Evolutionary conservation across 2,888 invertebrate genomes (phyloP), one percentile per base, ranked within the genome.

Genomic region (Epiblema foenella): DNA sequence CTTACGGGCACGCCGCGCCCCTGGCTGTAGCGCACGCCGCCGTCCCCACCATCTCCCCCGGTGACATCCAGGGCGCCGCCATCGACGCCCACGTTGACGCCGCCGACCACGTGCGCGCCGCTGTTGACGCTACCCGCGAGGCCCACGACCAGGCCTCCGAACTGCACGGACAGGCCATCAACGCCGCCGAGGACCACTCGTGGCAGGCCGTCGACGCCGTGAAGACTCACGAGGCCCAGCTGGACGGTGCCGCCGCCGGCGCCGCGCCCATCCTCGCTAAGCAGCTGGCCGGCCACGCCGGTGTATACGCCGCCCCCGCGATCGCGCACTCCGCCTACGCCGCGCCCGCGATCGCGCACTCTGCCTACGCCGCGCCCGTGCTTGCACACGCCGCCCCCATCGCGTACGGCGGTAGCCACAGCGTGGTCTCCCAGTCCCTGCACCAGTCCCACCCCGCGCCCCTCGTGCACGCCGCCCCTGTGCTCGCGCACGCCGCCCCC

Each of bases 61-160:
- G 92, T 70, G 92, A 91, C 85, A 75, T 92, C 81, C 86, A 87
- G 2, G 92, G 87, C 15, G 92, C 91, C 79, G 88, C 89, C 78
- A 91, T 91, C 86, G 91, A 93, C 73, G 93, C 93, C n/a, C 92
- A 91, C 75, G 93, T 91, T 24, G 90, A 89, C 4, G 92, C 90
- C 56, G 79, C 85, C 78, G 93, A 93, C 89, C 92, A 91, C 79
- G 90, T 83, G 79, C 92, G 93, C 79, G 92, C 93, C 74, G 81
- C 92, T 62, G 86, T 86, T 68, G 93, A 92, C 76, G 89, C 92
- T 72, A 84, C 83, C 83, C 90, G 91, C 71, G 91, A 90, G 81
- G 80, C 79, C 74, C 91, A 92, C 81, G 92, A 93, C 89, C 93
- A 93, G 79, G 90, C 91, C 75, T 78, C 90, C 75, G 93, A 93